Evolutionary conservation across 2,888 invertebrate species (phyloP).

Genomic region (Silvanus unidentatus): DNA sequence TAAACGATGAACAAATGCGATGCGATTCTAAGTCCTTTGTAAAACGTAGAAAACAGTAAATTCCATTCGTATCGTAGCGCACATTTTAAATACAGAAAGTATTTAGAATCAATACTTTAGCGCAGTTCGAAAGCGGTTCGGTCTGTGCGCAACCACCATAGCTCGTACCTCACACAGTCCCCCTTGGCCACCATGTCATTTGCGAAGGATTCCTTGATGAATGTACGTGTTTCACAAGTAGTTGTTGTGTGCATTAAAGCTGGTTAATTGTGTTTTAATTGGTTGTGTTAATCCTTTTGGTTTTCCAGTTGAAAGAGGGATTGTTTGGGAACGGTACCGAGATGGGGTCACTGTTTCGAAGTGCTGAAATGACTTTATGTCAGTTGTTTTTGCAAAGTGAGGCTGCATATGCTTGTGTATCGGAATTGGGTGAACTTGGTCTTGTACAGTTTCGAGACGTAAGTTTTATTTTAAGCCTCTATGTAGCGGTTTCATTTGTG

Average conservation of each 20-base stretch:
- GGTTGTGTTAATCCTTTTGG: too few species aligned
- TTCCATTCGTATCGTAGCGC: too few species aligned
- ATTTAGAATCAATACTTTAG: too few species aligned
- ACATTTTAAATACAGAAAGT: too few species aligned
- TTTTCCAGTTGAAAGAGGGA: slow-evolving; percentile 12
- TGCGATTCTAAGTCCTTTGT: too few species aligned
- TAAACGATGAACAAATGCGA: too few species aligned
- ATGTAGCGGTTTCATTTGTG: neutral
- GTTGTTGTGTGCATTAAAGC: too few species aligned
- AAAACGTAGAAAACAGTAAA: too few species aligned
- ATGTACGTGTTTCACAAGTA: slow-evolving; percentile 6
- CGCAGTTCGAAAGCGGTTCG: too few species aligned
- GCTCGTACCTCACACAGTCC: too few species aligned
- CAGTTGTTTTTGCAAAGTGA: slow-evolving; percentile 98
- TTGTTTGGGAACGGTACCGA: slow-evolving; percentile 22
- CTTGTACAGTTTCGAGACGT: slow-evolving; percentile 95
- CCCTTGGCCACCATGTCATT: neutral
- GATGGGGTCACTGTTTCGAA: slow-evolving; percentile 91
- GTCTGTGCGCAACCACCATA: too few species aligned
- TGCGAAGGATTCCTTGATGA: slow-evolving; percentile 8
- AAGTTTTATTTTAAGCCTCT: slow-evolving; percentile 45
- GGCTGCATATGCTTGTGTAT: slow-evolving; percentile 96
- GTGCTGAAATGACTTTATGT: slow-evolving; percentile 98
- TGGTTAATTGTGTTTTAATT: too few species aligned
- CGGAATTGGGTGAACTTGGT: slow-evolving; percentile 94